A percentile compares a stretch with the other conserved stretches of the same genome.
Conservation (phyloP, 2,888 invertebrate species). For the Acanthosepion pharaonis region DNA sequence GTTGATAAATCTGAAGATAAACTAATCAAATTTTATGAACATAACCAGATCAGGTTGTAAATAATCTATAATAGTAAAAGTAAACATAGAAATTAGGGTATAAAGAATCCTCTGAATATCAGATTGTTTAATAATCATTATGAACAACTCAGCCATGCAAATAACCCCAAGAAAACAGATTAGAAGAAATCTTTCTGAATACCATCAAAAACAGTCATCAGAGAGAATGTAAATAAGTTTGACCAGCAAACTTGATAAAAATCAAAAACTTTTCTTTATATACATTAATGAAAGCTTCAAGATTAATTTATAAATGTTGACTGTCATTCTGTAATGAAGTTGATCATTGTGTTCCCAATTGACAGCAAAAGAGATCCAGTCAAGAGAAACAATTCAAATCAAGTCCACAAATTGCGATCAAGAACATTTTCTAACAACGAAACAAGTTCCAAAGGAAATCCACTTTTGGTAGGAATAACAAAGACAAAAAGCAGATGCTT, state of each 20-base stretch:
- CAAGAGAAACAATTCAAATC: neutral
- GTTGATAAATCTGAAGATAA: too few relatives aligned
- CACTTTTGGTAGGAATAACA: neutral
- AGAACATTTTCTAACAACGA: neutral
- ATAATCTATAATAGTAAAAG: too few relatives aligned
- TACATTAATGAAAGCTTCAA: neutral
- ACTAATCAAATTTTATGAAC: too few relatives aligned
- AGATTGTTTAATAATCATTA: too few relatives aligned
- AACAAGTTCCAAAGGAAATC: neutral
- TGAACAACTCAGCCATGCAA: too few relatives aligned
- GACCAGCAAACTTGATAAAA: neutral
- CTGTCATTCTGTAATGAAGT: neutral
- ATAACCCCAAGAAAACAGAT: too few relatives aligned
- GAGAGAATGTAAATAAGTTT: neutral
- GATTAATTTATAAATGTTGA: neutral
- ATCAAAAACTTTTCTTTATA: neutral
- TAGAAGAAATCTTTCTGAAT: neutral
- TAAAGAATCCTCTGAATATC: too few relatives aligned
- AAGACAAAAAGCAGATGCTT: neutral
- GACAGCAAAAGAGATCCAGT: neutral
- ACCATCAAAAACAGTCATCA: neutral
- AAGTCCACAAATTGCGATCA: neutral
- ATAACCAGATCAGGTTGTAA: too few relatives aligned
- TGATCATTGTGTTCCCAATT: neutral
- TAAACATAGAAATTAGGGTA: too few relatives aligned